Percentiles rank a stretch among this genome's conserved stretches.
Evolutionary conservation across 2,797 vertebrate genomes (phyloP).

Genomic region (Premnoplex brunnescens): DNA sequence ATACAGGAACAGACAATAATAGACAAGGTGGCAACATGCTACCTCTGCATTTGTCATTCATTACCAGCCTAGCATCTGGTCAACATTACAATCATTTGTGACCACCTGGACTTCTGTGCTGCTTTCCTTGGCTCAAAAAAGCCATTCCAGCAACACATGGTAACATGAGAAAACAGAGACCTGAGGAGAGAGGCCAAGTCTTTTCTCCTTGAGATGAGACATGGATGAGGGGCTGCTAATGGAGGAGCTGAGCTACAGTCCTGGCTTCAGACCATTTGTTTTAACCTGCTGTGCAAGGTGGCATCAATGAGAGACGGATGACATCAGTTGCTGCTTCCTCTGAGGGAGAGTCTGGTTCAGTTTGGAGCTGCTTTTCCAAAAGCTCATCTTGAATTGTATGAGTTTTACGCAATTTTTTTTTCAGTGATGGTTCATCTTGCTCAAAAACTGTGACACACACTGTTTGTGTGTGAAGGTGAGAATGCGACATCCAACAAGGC

Average conservation of each 20-base stretch:
- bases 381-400: background rate
- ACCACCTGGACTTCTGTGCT: background rate
- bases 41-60: background rate
- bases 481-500: background rate
- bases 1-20: background rate
- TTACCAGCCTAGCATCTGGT: background rate
- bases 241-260: background rate
- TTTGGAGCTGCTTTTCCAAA: background rate
- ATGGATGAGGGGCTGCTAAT: background rate
- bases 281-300: background rate
- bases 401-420: background rate
- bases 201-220: background rate
- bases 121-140: background rate
- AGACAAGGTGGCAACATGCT: background rate
- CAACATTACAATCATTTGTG: background rate
- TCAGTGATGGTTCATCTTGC: background rate
- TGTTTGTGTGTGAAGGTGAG: background rate
- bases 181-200: background rate
- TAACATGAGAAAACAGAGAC: background rate
- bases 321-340: background rate
- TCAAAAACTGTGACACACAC: background rate
- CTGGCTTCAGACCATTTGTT: background rate
- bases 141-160: background rate
- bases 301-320: rapidly evolving
- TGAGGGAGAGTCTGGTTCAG: background rate